Evolutionary conservation across 2,113 vertebrate species (phyloP).

Genomic region (Hiodon alosoides): DNA sequence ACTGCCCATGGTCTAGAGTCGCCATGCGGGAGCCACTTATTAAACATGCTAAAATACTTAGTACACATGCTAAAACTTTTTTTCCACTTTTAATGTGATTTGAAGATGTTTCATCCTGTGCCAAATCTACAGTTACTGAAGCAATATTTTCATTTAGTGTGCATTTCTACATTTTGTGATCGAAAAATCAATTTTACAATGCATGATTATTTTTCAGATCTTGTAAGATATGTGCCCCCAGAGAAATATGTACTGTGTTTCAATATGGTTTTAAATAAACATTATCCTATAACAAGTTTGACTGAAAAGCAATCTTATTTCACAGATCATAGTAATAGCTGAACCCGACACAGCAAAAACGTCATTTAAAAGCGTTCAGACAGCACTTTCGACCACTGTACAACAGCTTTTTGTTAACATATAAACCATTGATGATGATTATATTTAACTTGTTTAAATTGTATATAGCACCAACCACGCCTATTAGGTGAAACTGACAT

Average conservation of each 20-base stretch:
- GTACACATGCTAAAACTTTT: neutral
- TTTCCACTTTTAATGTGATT: constrained; percentile 11
- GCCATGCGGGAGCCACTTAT: neutral
- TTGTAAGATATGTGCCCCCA: constrained; percentile 59
- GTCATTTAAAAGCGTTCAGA: no score
- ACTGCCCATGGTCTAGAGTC: neutral
- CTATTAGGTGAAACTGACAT: no score
- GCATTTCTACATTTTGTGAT: constrained; percentile 43
- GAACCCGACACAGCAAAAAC: no score
- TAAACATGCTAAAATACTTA: constrained; percentile 13
- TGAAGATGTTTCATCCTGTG: constrained; percentile 53
- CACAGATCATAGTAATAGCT: no score
- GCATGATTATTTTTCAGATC: constrained; percentile 61
- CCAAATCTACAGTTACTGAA: constrained; percentile 58
- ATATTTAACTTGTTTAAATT: no score
- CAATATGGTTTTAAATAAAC: constrained; percentile 66
- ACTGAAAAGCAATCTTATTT: neutral
- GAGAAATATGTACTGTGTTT: constrained; percentile 55
- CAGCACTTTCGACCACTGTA: no score
- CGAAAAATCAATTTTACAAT: constrained; percentile 45
- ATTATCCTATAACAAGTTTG: constrained; percentile 37
- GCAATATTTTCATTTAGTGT: constrained; percentile 70
- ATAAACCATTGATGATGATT: no score
- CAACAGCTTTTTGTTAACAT: no score
- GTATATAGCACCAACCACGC: no score